Conservation (phyloP, 2,888 invertebrate species). For the Dasypolia templi region DNA sequence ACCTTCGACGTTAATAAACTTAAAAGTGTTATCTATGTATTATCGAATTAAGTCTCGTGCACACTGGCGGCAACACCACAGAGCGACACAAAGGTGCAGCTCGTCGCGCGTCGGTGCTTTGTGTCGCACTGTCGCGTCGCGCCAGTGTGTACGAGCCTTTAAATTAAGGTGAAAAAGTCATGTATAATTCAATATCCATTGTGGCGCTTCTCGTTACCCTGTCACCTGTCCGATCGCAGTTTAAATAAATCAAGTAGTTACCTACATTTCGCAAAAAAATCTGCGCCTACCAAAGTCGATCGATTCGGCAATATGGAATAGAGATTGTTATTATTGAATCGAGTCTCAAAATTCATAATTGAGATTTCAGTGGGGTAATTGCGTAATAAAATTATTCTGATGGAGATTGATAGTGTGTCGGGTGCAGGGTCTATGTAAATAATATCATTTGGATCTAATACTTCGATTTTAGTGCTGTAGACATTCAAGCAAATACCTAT, state of each 20-base stretch:
- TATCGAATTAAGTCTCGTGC: no score
- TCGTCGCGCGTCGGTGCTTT: no score
- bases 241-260: conserved; percentile 48
- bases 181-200: conserved; percentile 27
- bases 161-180: no score
- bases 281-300: conserved; percentile 40
- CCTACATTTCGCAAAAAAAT: conserved; percentile 45
- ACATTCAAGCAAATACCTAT: no score
- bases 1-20: conserved; percentile 41
- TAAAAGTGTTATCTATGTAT: conserved; percentile 37
- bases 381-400: no score
- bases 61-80: no score
- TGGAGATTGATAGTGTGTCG: no score
- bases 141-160: no score
- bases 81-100: no score
- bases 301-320: conserved; percentile 1
- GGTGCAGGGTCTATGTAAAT: neutral
- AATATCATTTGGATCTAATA: no score
- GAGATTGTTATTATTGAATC: conserved; percentile 32
- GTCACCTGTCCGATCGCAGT: conserved; percentile 55
- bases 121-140: no score
- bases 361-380: no score
- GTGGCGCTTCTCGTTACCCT: conserved; percentile 35
- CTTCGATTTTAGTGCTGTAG: neutral
- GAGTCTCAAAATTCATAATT: conserved; percentile 3